Base-by-base conservation (phyloP, 1,140 invertebrate genomes). In the Sinonovacula constricta region DNA sequence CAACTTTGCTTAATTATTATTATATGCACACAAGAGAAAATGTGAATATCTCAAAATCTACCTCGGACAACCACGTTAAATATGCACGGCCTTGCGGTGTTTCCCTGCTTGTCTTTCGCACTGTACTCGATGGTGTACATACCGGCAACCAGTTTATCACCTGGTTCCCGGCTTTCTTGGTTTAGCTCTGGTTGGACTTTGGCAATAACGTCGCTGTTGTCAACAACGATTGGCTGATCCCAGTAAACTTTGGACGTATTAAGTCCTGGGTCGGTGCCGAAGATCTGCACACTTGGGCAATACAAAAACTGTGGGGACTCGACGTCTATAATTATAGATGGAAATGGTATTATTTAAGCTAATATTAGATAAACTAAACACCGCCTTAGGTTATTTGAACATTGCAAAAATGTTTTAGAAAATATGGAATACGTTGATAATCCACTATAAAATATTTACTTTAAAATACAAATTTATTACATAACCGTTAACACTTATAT, bases 21-120 rank as follows among this genome's bases (percentile, higher is more conserved):
- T n/a, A n/a, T n/a, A n/a, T n/a, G n/a, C n/a, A n/a, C n/a, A n/a
- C n/a, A n/a, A n/a, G n/a, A n/a, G n/a, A n/a, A n/a, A n/a, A n/a
- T n/a, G n/a, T n/a, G n/a, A n/a, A n/a, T n/a, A 45, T 45, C 7
- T 45, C 18, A 45, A 7, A 45, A 45, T 45, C 33, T 51, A 72
- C 69, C 69, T 72, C 69, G 0, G 3, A 72, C 69, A 28, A 72
- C 62, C n/a, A 72, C 54, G 5, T 5, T 30, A 62, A 72, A 72
- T 22, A 15, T 14, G 26, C 69, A 72, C 22, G 59, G 4, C 1
- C 26, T 36, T 18, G 53, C 69, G 1, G 4, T 18, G 28, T 72
- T 72, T 18, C 69, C 69, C 0, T 28, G 36, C 2, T 15, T 39
- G 34, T 72, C 69, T 18, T n/a, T 28, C 3, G 57, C 69, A 14